Evolutionary conservation across 2,113 vertebrate species (phyloP).

Genomic region (Ictalurus furcatus): DNA sequence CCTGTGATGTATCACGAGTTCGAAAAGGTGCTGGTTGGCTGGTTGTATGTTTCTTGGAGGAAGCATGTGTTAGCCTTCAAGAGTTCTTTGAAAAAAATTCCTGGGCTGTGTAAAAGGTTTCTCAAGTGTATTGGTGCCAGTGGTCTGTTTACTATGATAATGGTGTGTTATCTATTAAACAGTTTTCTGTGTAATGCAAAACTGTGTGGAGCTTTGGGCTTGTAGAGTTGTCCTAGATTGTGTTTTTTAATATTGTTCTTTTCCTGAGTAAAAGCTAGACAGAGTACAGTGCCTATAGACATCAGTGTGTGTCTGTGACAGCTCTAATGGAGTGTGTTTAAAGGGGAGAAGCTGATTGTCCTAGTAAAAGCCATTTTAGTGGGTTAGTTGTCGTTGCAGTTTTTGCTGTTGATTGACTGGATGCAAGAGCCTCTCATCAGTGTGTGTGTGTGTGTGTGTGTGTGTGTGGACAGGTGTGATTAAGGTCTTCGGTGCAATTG

Average conservation of each 20-base stretch:
- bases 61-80: not conserved
- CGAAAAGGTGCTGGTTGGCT: not conserved
- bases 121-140: not conserved
- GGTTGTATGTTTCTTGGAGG: not conserved
- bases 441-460: not conserved
- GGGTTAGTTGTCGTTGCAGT: not conserved
- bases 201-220: not conserved
- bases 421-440: constrained; percentile 3
- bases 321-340: constrained; percentile 19
- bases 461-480: constrained; percentile 49
- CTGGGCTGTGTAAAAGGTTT: not conserved
- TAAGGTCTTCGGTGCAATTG: constrained; percentile 63
- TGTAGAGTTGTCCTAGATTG: not conserved
- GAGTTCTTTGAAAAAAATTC: not conserved
- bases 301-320: constrained; percentile 13
- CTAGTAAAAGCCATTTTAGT: constrained; percentile 23
- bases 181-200: not conserved
- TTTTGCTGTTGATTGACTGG: constrained; percentile 14
- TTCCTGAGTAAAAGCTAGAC: not conserved
- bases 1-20: not conserved
- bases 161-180: not conserved
- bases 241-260: not conserved
- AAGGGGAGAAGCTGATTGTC: not conserved
- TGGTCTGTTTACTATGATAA: not conserved
- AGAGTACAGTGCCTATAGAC: not conserved